Conservation (phyloP, 1,140 invertebrate genomes). For the Frieseomelitta varia region DNA sequence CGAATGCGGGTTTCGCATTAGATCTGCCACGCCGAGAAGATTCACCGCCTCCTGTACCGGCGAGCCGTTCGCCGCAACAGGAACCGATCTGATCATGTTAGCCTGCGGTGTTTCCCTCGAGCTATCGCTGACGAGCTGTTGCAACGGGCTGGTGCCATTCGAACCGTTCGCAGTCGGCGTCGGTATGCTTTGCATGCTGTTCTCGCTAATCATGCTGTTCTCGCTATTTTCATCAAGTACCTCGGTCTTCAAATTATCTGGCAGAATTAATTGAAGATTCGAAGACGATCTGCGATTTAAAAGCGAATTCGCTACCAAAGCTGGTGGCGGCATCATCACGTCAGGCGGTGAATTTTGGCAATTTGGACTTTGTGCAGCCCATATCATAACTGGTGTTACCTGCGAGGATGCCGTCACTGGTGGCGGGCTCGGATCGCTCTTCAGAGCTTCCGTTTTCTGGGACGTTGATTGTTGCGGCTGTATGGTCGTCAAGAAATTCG, state of each 20-base stretch:
- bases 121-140: slow-evolving; percentile 76
- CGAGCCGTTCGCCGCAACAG: slow-evolving; percentile 63
- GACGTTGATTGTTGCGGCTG: slow-evolving; percentile 56
- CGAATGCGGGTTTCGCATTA: slow-evolving; percentile 77
- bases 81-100: slow-evolving; percentile 66
- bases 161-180: slow-evolving; percentile 64
- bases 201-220: slow-evolving; percentile 83
- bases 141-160: slow-evolving; percentile 70
- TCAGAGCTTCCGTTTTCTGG: slow-evolving; percentile 68
- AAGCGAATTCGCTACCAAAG: slow-evolving; percentile 73
- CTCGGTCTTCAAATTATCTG: slow-evolving; percentile 86
- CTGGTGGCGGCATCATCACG: slow-evolving; percentile 80
- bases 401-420: slow-evolving; percentile 63
- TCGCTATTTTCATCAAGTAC: slow-evolving; percentile 87
- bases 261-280: slow-evolving; percentile 79
- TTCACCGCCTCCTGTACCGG: slow-evolving; percentile 73
- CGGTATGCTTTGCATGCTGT: slow-evolving; percentile 77
- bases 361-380: slow-evolving; percentile 70
- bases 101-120: slow-evolving; percentile 71
- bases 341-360: slow-evolving; percentile 68
- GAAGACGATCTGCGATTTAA: slow-evolving; percentile 74
- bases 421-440: slow-evolving; percentile 77
- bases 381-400: slow-evolving; percentile 76
- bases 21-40: slow-evolving; percentile 77
- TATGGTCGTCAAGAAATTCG: slow-evolving; percentile 72